phyloP scores from a whole-genome alignment of 2,888 invertebrate genomes.

The Diabrotica balteata region DNA sequence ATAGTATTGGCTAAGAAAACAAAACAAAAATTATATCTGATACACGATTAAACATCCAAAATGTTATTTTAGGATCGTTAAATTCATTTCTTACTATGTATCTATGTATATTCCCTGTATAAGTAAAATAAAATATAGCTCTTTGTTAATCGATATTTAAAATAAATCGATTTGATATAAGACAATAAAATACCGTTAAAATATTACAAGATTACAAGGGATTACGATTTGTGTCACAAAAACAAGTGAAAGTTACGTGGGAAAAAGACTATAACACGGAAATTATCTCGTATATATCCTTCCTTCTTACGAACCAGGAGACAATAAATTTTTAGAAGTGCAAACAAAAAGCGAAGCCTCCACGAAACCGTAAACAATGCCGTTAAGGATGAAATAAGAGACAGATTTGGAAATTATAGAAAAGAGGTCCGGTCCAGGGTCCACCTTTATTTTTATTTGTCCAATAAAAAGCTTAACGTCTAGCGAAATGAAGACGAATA shows the following conservation, averaged over 20 bases:
- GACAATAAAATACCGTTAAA: too few relatives aligned
- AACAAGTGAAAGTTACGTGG: not conserved
- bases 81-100: too few relatives aligned
- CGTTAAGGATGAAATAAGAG: slow-evolving; percentile 39
- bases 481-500: slow-evolving; percentile 35
- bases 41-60: too few relatives aligned
- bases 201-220: too few relatives aligned
- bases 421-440: slow-evolving; percentile 28
- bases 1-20: too few relatives aligned
- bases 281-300: slow-evolving; percentile 4
- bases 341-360: slow-evolving; percentile 23
- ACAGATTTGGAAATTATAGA: slow-evolving; percentile 38
- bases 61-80: too few relatives aligned
- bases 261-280: not conserved
- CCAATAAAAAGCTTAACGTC: slow-evolving; percentile 29
- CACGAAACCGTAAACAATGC: slow-evolving; percentile 33
- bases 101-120: too few relatives aligned
- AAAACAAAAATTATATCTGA: too few relatives aligned
- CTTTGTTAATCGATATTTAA: too few relatives aligned
- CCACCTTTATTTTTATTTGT: slow-evolving; percentile 38
- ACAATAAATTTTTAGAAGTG: slow-evolving; percentile 25
- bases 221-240: too few relatives aligned
- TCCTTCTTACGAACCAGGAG: slow-evolving; percentile 9
- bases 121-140: too few relatives aligned
- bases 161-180: too few relatives aligned